These are phyloP conservation scores for Paratrypauchen microcephalus DNA, from an alignment of 2,797 vertebrate genomes.

Conservation along the genomic window DNA sequence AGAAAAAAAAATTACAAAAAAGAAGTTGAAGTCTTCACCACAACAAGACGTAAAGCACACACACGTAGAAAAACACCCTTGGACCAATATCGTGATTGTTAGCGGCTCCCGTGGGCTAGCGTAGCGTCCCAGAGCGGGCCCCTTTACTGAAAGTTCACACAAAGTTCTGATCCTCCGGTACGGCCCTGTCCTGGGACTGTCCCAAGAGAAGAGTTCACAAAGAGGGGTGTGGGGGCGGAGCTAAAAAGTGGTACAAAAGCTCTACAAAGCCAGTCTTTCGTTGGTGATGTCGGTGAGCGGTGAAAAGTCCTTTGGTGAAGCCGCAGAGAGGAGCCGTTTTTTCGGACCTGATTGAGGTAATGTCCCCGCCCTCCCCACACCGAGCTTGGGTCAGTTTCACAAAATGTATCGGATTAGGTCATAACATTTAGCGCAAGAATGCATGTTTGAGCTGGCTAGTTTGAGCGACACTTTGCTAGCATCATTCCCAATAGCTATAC, in stretches of 20 bases:
- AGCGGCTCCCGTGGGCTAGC: conserved; percentile 17
- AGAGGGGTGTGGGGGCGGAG: conserved; percentile 41
- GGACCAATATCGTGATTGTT: conserved; percentile 47
- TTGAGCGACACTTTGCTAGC: too few species aligned
- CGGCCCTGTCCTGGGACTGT: conserved; percentile 11
- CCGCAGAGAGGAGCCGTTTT: conserved; percentile 35
- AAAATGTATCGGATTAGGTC: not conserved
- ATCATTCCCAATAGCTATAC: too few species aligned
- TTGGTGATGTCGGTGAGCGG: conserved; percentile 27
- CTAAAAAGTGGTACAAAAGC: conserved; percentile 56
- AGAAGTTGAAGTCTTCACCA: conserved; percentile 67
- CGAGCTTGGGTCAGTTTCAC: conserved; percentile 23
- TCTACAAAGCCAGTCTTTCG: conserved; percentile 29
- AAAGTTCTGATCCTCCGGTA: conserved; percentile 16
- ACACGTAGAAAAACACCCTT: conserved; percentile 44
- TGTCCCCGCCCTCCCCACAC: conserved; percentile 23
- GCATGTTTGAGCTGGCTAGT: not conserved
- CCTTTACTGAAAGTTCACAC: conserved; percentile 22
- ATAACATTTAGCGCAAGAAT: not conserved
- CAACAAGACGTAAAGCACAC: conserved; percentile 68
- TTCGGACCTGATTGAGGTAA: conserved; percentile 56
- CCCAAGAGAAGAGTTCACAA: conserved; percentile 45
- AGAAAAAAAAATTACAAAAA: conserved; percentile 30
- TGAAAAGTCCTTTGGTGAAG: conserved; percentile 72
- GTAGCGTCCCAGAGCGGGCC: conserved; percentile 29